Percentiles rank a stretch among this genome's conserved stretches.
Conservation (phyloP, 2,888 invertebrate species). For the Agonum fuliginosum region DNA sequence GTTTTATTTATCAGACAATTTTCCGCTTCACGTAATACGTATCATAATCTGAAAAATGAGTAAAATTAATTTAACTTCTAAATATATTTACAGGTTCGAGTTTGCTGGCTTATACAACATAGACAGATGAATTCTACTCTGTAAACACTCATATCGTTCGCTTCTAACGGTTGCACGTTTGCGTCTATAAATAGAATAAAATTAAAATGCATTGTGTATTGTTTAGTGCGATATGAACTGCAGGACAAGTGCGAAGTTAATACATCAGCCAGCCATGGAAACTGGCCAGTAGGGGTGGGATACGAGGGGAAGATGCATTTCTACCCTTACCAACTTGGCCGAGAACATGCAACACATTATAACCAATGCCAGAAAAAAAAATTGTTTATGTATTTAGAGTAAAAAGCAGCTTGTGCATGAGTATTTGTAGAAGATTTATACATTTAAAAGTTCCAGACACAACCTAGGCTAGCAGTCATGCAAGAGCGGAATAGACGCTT, state of each 20-base stretch:
- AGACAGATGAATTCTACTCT: background rate
- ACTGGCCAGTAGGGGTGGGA: background rate
- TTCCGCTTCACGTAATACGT: no score
- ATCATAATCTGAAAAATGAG: no score
- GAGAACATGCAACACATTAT: no score
- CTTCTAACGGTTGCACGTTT: slow-evolving; percentile 5
- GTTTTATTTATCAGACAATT: no score
- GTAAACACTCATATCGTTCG: slow-evolving; percentile 2
- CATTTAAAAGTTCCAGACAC: no score
- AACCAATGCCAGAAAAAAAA: background rate
- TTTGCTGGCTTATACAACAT: background rate
- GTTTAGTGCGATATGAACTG: slow-evolving; percentile 19
- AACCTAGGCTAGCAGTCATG: no score
- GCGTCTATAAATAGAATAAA: slow-evolving; percentile 32
- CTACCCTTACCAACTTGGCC: background rate
- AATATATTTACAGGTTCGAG: background rate
- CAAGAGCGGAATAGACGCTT: no score
- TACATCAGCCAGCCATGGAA: slow-evolving; percentile 1
- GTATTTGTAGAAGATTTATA: no score
- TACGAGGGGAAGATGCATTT: background rate
- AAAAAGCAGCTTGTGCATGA: no score
- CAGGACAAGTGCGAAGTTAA: slow-evolving; percentile 37
- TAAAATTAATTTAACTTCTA: background rate
- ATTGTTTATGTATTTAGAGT: no score
- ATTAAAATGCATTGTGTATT: slow-evolving; percentile 43